These are phyloP conservation scores for Andrena dorsata DNA, from an alignment of 2,888 invertebrate genomes.

Conservation along the genomic window DNA sequence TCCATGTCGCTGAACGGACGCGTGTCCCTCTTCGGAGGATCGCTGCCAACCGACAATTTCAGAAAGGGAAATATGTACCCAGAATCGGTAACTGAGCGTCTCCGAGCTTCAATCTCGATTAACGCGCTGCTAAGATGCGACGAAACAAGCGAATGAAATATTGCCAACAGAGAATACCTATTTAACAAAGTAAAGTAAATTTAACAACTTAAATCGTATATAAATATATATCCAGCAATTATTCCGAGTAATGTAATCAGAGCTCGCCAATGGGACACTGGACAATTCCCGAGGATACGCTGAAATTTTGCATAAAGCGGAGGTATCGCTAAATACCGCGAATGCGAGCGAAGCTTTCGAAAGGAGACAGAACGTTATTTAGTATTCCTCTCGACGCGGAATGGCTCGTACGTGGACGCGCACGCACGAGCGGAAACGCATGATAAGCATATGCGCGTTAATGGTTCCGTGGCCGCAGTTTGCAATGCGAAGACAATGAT, in stretches of 20 bases:
- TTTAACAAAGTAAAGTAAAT: no score
- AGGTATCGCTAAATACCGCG: background rate
- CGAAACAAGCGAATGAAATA: no score
- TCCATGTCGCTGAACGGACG: conserved; percentile 40
- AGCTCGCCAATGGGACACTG: no score
- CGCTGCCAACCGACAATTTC: conserved; percentile 39
- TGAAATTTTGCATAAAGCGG: background rate
- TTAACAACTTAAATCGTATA: no score
- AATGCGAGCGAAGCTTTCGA: conserved; percentile 12
- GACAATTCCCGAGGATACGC: no score
- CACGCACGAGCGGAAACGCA: conserved; percentile 54
- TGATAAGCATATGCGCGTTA: conserved; percentile 62
- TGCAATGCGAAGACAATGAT: conserved; percentile 55
- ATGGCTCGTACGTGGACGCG: conserved; percentile 41
- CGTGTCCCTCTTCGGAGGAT: conserved; percentile 13
- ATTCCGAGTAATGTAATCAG: no score
- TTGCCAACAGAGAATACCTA: no score
- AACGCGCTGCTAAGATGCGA: no score
- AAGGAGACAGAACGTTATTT: conserved; percentile 24
- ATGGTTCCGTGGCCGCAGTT: conserved; percentile 59
- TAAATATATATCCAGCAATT: no score
- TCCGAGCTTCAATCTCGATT: background rate
- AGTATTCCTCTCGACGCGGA: conserved; percentile 35
- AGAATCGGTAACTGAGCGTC: background rate
- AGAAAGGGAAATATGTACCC: background rate